Conservation (phyloP, 1,140 invertebrate genomes). For the Sycophila sp. region DNA sequence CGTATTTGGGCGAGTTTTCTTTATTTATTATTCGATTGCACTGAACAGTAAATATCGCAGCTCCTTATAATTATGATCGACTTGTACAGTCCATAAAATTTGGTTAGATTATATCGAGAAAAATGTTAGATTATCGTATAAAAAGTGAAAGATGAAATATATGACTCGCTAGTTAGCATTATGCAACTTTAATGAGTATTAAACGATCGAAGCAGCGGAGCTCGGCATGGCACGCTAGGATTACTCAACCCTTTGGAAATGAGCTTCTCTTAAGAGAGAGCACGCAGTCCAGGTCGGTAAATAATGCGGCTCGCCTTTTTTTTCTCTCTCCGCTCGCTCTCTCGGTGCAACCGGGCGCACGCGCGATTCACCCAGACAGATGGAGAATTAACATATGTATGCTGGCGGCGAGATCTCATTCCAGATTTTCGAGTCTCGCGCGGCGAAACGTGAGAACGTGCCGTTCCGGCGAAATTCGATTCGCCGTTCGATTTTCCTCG, state of each 20-base stretch:
- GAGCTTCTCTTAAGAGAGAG: not conserved
- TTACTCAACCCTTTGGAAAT: conserved; percentile 45
- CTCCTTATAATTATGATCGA: no score
- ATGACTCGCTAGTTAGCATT: no score
- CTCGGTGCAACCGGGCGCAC: conserved; percentile 36
- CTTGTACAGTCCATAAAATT: no score
- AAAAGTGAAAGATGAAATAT: no score
- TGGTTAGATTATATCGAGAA: no score
- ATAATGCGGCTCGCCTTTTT: conserved; percentile 43
- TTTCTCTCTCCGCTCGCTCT: conserved; percentile 4
- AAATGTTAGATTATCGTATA: no score
- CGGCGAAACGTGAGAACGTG: conserved; percentile 47
- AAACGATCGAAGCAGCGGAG: no score
- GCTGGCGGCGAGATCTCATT: conserved; percentile 45
- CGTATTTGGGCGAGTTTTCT: no score
- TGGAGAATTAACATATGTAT: conserved; percentile 58
- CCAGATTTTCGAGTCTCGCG: conserved; percentile 51
- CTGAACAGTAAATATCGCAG: no score
- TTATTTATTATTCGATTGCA: no score
- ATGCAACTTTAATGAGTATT: no score
- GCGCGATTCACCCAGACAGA: conserved; percentile 42
- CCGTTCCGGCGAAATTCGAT: conserved; percentile 50
- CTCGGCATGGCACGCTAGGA: conserved; percentile 39
- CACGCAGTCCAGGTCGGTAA: conserved; percentile 34
- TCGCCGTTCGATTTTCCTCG: conserved; percentile 48